Base-by-base conservation (phyloP, 1,140 invertebrate species). In the Bombus turneri region DNA sequence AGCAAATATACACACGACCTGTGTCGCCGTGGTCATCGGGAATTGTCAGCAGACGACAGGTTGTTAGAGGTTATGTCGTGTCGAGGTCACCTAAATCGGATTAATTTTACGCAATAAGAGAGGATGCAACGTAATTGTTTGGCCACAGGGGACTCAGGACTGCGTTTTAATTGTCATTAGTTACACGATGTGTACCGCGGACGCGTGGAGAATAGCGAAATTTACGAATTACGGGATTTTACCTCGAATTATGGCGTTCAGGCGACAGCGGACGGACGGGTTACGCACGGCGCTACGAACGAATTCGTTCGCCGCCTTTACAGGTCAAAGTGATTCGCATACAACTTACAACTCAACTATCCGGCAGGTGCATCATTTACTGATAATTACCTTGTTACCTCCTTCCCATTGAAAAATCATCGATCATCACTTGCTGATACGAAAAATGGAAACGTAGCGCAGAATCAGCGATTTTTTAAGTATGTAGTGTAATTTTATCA, bases 1-100 rank as follows among this genome's bases (percentile, higher is more conserved):
- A 72, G n/a, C 22, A 18, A 62, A 47, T 53, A 28, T 37, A 57
- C 18, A 66, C 28, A 85, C 71, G 69, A 43, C 31, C n/a, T 25
- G 59, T 43, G 31, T 41, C 59, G 28, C 59, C 59, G 83, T 34
- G 76, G 31, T 47, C 83, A 64, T 85, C 31, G 76, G 74, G 43
- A 34, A 78, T 57, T 41, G 66, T 66, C 43, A 73, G 47, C 78
- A 81, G 34, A 66, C 84, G 34, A 66, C 84, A 57, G 79, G 47
- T 74, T 68, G 69, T 81, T 74, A 85, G 59, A 62, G 84, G 84
- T 92, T 93, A 93, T 93, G 91, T 90, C 87, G 88, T 80, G 86
- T 91, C 93, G 94, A 95, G 94, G 94, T 95, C 94, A 94, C 91
- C 89, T 94, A 94, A 94, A 95, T 95, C 91, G 93, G 93, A 95